phyloP scores from a whole-genome alignment of 2,888 invertebrate genomes.

The Agrotis segetum region DNA sequence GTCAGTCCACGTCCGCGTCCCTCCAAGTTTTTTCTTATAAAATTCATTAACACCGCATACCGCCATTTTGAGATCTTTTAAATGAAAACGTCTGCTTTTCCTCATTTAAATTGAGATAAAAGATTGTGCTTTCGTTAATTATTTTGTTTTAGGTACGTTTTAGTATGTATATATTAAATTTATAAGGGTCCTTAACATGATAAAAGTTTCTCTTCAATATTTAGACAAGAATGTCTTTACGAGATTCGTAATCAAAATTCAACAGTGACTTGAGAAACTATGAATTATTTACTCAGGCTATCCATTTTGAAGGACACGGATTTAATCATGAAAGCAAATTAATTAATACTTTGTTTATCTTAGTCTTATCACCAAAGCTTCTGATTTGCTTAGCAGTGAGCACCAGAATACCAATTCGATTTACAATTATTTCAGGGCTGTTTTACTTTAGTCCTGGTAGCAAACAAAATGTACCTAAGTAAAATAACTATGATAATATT shows the following conservation, averaged over 20 bases:
- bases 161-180: background rate
- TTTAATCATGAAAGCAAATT: background rate
- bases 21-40: conserved; percentile 65
- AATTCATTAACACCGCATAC: conserved; percentile 73
- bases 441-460: too few species aligned
- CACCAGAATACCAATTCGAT: background rate
- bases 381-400: background rate
- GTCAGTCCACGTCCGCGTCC: conserved; percentile 49
- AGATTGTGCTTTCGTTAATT: conserved; percentile 40
- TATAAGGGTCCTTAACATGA: background rate
- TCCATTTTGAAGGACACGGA: too few species aligned
- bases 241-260: background rate
- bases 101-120: conserved; percentile 53
- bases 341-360: background rate
- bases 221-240: too few species aligned
- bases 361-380: background rate
- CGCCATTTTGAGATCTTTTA: conserved; percentile 37
- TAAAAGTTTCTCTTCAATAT: background rate
- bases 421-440: background rate
- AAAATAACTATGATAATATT: too few species aligned
- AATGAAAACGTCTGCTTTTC: conserved; percentile 27
- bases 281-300: background rate
- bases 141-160: conserved; percentile 26
- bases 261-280: background rate
- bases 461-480: too few species aligned